Percentiles rank a stretch among this genome's conserved stretches.
Evolutionary conservation across 1,140 invertebrate genomes (phyloP).

Genomic region (Ceratosolen fusciceps): DNA sequence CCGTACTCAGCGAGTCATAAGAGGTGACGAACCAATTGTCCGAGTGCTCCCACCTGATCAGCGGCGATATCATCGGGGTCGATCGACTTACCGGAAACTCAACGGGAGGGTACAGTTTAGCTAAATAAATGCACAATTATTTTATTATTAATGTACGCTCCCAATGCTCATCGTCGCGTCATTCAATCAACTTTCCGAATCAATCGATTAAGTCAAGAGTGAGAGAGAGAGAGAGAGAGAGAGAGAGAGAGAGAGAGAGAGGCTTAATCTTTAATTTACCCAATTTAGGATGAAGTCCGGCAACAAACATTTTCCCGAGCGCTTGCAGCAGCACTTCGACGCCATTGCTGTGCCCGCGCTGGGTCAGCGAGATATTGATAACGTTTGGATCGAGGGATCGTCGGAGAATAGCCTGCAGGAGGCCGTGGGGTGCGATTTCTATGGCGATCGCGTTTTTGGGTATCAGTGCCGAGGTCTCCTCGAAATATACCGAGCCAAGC

Average conservation of each 20-base stretch:
- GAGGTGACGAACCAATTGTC: slow-evolving; percentile 79
- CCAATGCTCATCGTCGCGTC: neutral
- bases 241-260: neutral
- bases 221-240: too few relatives aligned
- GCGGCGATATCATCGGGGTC: slow-evolving; percentile 78
- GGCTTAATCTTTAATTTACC: slow-evolving; percentile 11
- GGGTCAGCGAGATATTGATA: slow-evolving; percentile 84
- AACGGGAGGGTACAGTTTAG: slow-evolving; percentile 72
- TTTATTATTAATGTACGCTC: neutral
- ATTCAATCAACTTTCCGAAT: too few relatives aligned
- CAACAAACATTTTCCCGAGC: slow-evolving; percentile 80
- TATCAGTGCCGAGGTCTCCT: slow-evolving; percentile 84
- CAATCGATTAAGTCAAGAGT: too few relatives aligned
- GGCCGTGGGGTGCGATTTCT: slow-evolving; percentile 88
- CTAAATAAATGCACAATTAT: slow-evolving; percentile 6
- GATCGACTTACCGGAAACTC: slow-evolving; percentile 78
- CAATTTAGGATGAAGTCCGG: slow-evolving; percentile 76
- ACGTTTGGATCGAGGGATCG: slow-evolving; percentile 73
- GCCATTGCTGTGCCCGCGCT: slow-evolving; percentile 81
- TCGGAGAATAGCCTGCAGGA: slow-evolving; percentile 78
- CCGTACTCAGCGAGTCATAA: slow-evolving; percentile 72
- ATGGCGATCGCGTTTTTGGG: slow-evolving; percentile 85
- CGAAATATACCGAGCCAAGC: slow-evolving; percentile 86
- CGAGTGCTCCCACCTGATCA: slow-evolving; percentile 89
- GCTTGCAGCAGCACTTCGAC: slow-evolving; percentile 79